Percentiles rank a stretch among this genome's conserved stretches.
phyloP scores from a whole-genome alignment of 30 jellyfish, hydroid and myxozoan species.

The Rhopilema esculentum region DNA sequence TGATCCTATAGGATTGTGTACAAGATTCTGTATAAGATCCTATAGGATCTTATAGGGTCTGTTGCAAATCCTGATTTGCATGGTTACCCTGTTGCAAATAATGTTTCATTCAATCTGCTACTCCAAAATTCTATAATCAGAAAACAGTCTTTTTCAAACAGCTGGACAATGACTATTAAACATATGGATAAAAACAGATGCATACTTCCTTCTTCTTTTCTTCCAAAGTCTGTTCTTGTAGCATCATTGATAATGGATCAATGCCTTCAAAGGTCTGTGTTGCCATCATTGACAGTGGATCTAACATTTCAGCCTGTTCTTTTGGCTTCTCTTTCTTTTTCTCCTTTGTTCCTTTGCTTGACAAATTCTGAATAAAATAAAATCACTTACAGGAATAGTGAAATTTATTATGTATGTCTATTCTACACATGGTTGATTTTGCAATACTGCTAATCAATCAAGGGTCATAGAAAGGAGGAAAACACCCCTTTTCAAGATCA shows the following conservation, averaged over 20 bases:
- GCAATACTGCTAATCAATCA: too few species aligned
- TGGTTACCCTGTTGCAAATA: too few species aligned
- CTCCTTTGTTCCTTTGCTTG: conserved; percentile 57
- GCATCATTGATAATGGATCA: conserved; percentile 91
- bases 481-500: too few species aligned
- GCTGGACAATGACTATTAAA: neutral
- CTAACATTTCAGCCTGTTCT: conserved; percentile 51
- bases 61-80: too few species aligned
- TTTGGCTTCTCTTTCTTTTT: conserved; percentile 35
- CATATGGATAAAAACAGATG: neutral
- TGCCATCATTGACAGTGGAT: conserved; percentile 90
- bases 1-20: too few species aligned
- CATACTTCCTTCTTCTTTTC: conserved; percentile 60
- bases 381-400: neutral
- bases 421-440: too few species aligned
- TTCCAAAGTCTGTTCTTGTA: conserved; percentile 45
- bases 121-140: too few species aligned
- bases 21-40: too few species aligned
- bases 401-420: too few species aligned
- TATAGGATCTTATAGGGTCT: too few species aligned
- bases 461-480: too few species aligned
- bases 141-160: neutral
- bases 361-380: conserved; percentile 21
- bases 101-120: too few species aligned
- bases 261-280: conserved; percentile 85